Evolutionary conservation across 2,797 vertebrate genomes (phyloP), one percentile per base, ranked within the genome.

Genomic region (Anas bahamensis): DNA sequence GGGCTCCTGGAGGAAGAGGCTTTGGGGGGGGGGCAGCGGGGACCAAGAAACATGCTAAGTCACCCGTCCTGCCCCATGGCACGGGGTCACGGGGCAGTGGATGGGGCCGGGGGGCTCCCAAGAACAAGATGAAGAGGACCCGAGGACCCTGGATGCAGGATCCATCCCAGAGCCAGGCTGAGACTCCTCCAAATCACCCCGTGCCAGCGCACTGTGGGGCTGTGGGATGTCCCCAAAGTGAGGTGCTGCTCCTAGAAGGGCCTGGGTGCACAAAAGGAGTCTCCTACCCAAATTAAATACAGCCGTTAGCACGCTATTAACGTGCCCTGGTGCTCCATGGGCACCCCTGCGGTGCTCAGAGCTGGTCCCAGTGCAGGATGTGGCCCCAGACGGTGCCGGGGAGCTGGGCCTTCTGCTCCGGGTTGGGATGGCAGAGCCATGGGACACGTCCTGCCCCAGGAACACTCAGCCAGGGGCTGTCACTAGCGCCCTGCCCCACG

Each of bases 211-310:
- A 2, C 5, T 0, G 0, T 2, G 2, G 4, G 24, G 10, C 50
- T 33, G 35, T 2, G 1, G 64, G 33, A 61, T 52, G 50, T 11
- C 19, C 37, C 21, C 13, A 33, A 23, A 23, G 21, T 4, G n/a
- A 21, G n/a, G 14, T 4, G 21, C 46, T 70, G 13, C 69, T 59
- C 48, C n/a, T 10, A 13, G 3, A 44, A 79, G 28, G 28, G 15
- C 0, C 88, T 41, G 42, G 19, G n/a, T 85, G 9, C 63, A 12
- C 17, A 6, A 88, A 76, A 85, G 59, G 55, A 84, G 89, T 73
- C 94, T 84, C 93, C 89, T 57, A 68, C 93, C 82, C 42, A 39
- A 91, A 93, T 87, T 95, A 97, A 97, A 97, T 96, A 97, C 95
- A 97, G 79, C 90, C 57, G 0, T 14, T 55, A 48, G 55, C 76